Evolutionary conservation across 2,888 invertebrate genomes (phyloP), one percentile per base, ranked within the genome.

Genomic region (Agrochola lota): DNA sequence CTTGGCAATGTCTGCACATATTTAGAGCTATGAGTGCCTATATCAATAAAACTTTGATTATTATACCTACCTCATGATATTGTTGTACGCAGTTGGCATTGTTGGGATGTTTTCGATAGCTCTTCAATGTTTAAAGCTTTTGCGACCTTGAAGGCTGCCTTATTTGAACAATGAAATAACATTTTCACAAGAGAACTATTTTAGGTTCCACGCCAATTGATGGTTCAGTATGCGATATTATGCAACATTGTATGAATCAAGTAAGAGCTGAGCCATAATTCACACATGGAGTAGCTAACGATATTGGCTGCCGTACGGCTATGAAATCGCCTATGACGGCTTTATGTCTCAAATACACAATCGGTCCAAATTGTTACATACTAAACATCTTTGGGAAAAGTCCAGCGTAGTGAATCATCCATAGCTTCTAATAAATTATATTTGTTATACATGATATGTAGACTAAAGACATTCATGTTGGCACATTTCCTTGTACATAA

Each of bases 41-140:
- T 72, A 72, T 55, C 62, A 62, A 76, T 71, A 75, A 12, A 64
- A 46, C n/a, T 64, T 72, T 72, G 52, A 71, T 76, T 64, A 74
- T 69, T 69, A 70, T 75, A 60, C 15, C 11, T 74, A 59, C 23
- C n/a, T 52, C 43, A 73, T 64, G 23, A 55, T 84, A n/a, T 40
- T 80, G 55, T 57, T 71, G n/a, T 86, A 78, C 88, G 88, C 87
- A 87, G 84, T 88, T 88, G 88, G 88, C 88, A 81, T 87, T 84
- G 71, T 71, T 71, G 6, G 11, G 11, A 81, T 75, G 69, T 66
- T 78, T 85, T 74, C 64, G 40, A 75, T 57, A 55, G 62, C 49
- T 26, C 20, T 63, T 73, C 49, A 4, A 30, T 74, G 49, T 71
- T 77, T 55, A 23, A 79, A 59, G 17, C 43, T 62, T 62, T 15